Base-by-base conservation (phyloP, 2,113 vertebrate species). In the Labrus mixtus region DNA sequence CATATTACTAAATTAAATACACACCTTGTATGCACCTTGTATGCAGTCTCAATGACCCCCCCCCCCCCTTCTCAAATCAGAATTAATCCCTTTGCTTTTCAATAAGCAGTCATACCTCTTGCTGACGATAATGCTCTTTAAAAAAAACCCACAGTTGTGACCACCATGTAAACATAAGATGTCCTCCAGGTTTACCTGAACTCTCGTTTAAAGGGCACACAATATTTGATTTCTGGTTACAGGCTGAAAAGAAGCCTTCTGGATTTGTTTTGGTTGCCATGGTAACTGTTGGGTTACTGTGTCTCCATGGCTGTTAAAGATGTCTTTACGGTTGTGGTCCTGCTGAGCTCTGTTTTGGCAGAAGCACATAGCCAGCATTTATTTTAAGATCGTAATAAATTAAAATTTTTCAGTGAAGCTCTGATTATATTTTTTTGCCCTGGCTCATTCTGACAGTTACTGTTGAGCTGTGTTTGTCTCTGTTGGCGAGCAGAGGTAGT, bases 181-280 rank as follows among this genome's bases (percentile, higher is more conserved):
- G 6, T 65, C 46, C 17, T 64, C 9, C 29, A 66, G 53, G 50
- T 50, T 65, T 33, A 59, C 70, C 8, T 73, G 41, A 82, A 46
- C 43, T 12, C 25, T 10, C 7, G 58, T 78, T 54, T 43, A 79
- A 77, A 68, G 69, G 50, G 39, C 23, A 67, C 17, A 62, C 59
- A 58, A 41, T 33, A 70, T 78, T 71, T 63, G 25, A 59, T 75
- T 65, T 78, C 13, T 81, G 72, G 36, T 58, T 57, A 7, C 3
- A 48, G 46, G 1, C 46, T 48, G 45, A 72, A 78, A 85, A 71
- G 50, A 69, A 80, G 45, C 76, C 65, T 66, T 58, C 17, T 43
- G 46, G 73, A 77, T 73, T 83, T 87, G 74, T 82, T 85, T 72
- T 73, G 56, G 89, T 89, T 86, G 84, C 89, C 33, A 85, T 70